These are phyloP conservation scores for Lates calcarifer DNA, from an alignment of 2,113 vertebrate genomes.

Conservation along the genomic window DNA sequence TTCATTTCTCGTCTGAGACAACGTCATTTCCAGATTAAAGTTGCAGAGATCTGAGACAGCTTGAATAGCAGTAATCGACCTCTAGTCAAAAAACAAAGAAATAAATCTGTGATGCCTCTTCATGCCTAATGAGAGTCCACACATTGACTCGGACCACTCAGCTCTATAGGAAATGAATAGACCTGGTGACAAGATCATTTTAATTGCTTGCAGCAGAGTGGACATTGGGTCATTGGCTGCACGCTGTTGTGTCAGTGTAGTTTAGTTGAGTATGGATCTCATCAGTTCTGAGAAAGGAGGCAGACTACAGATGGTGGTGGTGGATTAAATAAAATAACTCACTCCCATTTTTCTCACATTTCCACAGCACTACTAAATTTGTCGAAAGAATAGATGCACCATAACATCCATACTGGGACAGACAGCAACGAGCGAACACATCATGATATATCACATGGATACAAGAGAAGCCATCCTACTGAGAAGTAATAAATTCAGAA, in stretches of 20 bases:
- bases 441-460: not conserved
- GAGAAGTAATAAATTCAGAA: constrained; percentile 15
- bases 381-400: not conserved
- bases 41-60: not conserved
- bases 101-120: not conserved
- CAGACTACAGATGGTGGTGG: not conserved
- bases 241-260: not conserved
- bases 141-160: constrained; percentile 28
- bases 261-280: not conserved
- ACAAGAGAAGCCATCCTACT: not conserved
- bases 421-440: not conserved
- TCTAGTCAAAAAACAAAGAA: not conserved
- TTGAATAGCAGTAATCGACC: constrained; percentile 2
- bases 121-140: constrained; percentile 34
- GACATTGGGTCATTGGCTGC: constrained; percentile 9
- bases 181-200: constrained; percentile 44
- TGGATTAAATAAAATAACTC: not conserved
- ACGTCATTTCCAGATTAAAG: not conserved
- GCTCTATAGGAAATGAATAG: constrained; percentile 42
- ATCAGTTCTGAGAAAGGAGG: constrained; percentile 4
- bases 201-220: constrained; percentile 20
- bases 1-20: too few relatives aligned
- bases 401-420: not conserved
- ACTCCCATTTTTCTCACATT: constrained; percentile 3
- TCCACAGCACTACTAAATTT: not conserved